These are phyloP conservation scores for Lucinisca nassula DNA, from an alignment of 2,888 invertebrate genomes.

Conservation along the genomic window DNA sequence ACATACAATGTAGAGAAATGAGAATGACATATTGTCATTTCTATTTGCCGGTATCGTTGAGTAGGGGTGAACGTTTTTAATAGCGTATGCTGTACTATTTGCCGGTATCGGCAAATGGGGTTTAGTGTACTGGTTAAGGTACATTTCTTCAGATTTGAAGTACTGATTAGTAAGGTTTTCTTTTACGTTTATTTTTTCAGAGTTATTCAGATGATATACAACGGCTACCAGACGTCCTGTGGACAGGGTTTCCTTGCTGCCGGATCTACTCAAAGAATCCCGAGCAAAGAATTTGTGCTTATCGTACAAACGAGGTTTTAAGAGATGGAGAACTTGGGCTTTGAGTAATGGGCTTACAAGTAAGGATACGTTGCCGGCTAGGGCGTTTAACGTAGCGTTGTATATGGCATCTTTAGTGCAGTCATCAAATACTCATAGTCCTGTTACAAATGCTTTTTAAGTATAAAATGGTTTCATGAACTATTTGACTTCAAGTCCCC, in stretches of 20 bases:
- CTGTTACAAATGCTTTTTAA: conserved; percentile 54
- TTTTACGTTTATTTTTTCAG: conserved; percentile 47
- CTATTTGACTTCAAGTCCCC: conserved; percentile 38
- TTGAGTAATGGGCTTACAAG: conserved; percentile 22
- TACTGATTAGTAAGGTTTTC: no score
- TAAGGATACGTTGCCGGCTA: conserved; percentile 50
- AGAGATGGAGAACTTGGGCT: conserved; percentile 48
- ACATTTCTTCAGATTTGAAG: no score
- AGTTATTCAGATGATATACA: conserved; percentile 23
- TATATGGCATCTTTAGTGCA: conserved; percentile 52
- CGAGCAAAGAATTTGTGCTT: conserved; percentile 20
- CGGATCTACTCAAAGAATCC: conserved; percentile 39
- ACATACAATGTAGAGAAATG: no score
- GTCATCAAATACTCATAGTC: conserved; percentile 37
- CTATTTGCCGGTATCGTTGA: no score
- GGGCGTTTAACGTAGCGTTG: conserved; percentile 48
- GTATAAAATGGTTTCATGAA: conserved; percentile 56
- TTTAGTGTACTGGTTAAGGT: no score
- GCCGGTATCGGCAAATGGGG: no score
- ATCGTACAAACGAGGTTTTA: conserved; percentile 38
- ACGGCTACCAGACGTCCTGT: conserved; percentile 41
- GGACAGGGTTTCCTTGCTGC: conserved; percentile 35
- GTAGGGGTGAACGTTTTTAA: no score
- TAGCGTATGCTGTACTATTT: no score
- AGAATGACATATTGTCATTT: no score